These are phyloP conservation scores for Chrysocyon brachyurus DNA, from an alignment of 2,797 vertebrate species.

Conservation along the genomic window DNA sequence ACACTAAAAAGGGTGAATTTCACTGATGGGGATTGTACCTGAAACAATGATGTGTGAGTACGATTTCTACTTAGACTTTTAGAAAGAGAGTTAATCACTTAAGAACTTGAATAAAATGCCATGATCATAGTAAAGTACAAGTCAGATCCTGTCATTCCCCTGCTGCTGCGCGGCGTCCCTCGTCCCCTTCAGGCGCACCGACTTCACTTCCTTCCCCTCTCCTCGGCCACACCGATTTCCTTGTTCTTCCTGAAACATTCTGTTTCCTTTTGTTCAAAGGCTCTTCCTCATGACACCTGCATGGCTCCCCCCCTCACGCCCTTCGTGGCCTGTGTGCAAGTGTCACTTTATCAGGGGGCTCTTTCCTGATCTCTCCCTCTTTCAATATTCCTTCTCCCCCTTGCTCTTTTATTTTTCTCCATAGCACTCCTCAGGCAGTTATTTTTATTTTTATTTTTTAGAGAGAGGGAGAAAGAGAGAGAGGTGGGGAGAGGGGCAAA, in stretches of 20 bases:
- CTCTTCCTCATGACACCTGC: not conserved
- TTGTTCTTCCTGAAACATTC: not conserved
- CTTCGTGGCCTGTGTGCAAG: not conserved
- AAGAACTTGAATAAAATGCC: not conserved
- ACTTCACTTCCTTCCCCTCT: not conserved
- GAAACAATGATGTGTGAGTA: not conserved
- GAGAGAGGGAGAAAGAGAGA: too few species aligned
- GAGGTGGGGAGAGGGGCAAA: too few species aligned
- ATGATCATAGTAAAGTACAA: not conserved
- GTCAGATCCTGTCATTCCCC: not conserved
- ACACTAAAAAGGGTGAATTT: not conserved
- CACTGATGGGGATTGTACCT: not conserved
- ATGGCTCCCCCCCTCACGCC: not conserved
- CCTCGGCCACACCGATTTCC: not conserved
- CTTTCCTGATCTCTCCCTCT: not conserved
- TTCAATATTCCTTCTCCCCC: not conserved
- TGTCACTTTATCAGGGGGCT: not conserved
- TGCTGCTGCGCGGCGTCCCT: not conserved
- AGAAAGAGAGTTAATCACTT: not conserved
- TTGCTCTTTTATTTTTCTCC: not conserved
- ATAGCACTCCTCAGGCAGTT: not conserved
- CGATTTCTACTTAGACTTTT: not conserved
- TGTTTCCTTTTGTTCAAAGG: not conserved
- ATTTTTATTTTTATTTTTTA: not conserved
- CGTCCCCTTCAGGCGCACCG: too few species aligned